These are phyloP conservation scores for Tamandua tetradactyla DNA, from an alignment of 2,797 vertebrate genomes.

Conservation along the genomic window DNA sequence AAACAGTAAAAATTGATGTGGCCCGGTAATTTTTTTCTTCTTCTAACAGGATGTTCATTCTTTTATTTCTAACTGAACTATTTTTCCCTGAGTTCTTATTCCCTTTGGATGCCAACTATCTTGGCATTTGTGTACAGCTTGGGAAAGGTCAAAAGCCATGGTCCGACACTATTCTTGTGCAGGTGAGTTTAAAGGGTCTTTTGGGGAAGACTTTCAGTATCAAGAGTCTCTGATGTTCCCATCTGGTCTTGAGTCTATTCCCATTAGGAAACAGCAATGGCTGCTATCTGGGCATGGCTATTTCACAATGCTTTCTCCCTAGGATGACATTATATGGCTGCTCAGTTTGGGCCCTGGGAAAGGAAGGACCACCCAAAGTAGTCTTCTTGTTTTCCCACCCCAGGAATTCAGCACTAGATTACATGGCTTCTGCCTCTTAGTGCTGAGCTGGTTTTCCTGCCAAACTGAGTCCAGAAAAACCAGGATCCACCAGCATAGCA, in stretches of 20 bases:
- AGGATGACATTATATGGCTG: not conserved
- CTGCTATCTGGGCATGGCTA: rapidly evolving
- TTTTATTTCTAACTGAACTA: not conserved
- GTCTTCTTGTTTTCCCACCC: not conserved
- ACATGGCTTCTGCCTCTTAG: not conserved
- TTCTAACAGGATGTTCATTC: not conserved
- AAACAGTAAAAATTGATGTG: not conserved
- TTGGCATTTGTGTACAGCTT: not conserved
- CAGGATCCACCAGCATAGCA: not conserved
- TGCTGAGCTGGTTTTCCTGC: not conserved
- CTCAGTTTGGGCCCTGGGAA: not conserved
- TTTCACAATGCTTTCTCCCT: not conserved
- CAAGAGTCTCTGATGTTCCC: not conserved
- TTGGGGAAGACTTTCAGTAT: not conserved
- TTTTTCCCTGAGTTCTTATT: not conserved
- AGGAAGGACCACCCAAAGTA: not conserved
- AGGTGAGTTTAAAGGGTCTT: not conserved
- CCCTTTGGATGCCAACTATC: not conserved
- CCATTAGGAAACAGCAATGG: not conserved
- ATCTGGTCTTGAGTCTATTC: not conserved
- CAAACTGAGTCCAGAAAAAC: not conserved
- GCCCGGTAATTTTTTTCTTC: not conserved
- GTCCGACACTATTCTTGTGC: not conserved
- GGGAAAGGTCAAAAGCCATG: not conserved
- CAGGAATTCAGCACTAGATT: not conserved